A percentile compares a stretch with the other conserved stretches of the same genome.
phyloP scores from a whole-genome alignment of 2,797 vertebrate species.

The Rhincodon typus region DNA sequence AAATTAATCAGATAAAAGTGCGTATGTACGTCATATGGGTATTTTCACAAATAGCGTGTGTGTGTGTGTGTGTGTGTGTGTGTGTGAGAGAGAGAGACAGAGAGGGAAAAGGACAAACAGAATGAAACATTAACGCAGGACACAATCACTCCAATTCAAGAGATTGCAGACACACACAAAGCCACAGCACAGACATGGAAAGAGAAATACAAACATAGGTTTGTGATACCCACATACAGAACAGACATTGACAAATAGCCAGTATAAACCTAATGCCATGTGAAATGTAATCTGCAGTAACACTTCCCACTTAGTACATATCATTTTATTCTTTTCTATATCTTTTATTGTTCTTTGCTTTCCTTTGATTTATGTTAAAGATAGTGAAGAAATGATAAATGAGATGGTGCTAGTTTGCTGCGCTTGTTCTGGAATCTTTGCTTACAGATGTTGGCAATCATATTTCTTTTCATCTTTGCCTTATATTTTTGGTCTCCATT shows the following conservation, averaged over 20 bases:
- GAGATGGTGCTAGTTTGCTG: neutral
- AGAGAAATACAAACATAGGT: neutral
- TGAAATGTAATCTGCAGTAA: neutral
- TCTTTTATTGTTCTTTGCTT: neutral
- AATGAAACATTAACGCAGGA: neutral
- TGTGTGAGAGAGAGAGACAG: neutral
- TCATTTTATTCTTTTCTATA: neutral
- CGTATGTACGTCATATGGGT: neutral
- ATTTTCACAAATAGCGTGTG: neutral
- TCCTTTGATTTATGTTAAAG: constrained; percentile 17
- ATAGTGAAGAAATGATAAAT: constrained; percentile 9
- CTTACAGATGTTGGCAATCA: neutral
- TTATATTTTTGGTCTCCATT: neutral
- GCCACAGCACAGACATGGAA: neutral
- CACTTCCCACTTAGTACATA: neutral
- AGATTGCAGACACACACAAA: neutral
- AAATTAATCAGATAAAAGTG: neutral
- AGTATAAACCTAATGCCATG: neutral
- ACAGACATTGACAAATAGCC: neutral
- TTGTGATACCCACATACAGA: neutral
- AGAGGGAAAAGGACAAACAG: neutral
- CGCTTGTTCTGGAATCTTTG: neutral
- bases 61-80: no score
- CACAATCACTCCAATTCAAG: neutral
- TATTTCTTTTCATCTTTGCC: neutral